These are phyloP conservation scores for Sinocyclocheilus anshuiensis DNA, from an alignment of 2,113 vertebrate species.

Conservation along the genomic window DNA sequence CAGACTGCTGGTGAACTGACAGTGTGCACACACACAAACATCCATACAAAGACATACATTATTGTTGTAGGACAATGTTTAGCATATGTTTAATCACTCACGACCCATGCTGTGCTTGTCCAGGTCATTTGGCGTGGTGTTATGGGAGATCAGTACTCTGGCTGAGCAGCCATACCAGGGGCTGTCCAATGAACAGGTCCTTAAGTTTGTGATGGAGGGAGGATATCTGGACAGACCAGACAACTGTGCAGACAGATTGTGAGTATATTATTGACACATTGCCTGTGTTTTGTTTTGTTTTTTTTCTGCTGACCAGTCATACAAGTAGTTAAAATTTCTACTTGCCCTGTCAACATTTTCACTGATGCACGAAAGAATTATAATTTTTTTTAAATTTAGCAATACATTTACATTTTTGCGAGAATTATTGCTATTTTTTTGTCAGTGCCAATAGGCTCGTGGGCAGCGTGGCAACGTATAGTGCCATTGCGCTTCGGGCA, in stretches of 20 bases:
- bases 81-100: not conserved
- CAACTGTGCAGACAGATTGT: conserved; percentile 91
- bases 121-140: conserved; percentile 97
- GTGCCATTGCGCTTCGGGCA: too few relatives aligned
- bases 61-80: not conserved
- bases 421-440: too few relatives aligned
- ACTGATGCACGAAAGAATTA: too few relatives aligned
- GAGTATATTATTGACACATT: conserved; percentile 67
- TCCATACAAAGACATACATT: not conserved
- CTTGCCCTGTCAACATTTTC: too few relatives aligned
- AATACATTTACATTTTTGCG: too few relatives aligned
- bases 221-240: conserved; percentile 91
- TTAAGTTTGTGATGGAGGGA: conserved; percentile 98
- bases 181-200: conserved; percentile 94
- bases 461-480: too few relatives aligned
- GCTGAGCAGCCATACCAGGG: conserved; percentile 98
- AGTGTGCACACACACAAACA: too few relatives aligned
- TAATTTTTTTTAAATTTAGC: too few relatives aligned
- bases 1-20: conserved; percentile 90
- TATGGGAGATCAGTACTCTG: conserved; percentile 96
- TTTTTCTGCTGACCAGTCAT: not conserved
- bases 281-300: not conserved
- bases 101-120: not conserved
- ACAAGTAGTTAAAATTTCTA: too few relatives aligned
- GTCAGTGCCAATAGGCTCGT: too few relatives aligned